These are phyloP conservation scores for Stomorhina lunata DNA, from an alignment of 2,888 invertebrate genomes.

Conservation along the genomic window DNA sequence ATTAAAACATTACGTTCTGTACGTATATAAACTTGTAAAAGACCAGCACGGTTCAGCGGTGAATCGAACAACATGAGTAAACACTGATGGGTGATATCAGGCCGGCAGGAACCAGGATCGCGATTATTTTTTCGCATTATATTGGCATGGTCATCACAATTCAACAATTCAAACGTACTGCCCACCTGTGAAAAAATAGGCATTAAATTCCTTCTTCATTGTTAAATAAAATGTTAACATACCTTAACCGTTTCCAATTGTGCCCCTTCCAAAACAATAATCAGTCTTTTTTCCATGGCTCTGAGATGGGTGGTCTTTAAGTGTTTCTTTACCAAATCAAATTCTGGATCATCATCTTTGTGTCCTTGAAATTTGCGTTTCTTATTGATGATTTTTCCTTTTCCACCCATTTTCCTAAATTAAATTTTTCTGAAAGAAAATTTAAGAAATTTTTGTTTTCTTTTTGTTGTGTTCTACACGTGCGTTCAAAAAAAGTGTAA, in stretches of 20 bases:
- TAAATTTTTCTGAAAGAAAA: neutral
- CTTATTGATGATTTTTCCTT: slow-evolving; percentile 75
- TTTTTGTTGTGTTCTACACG: slow-evolving; percentile 23
- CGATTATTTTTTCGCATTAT: slow-evolving; percentile 92
- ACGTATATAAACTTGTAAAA: slow-evolving; percentile 96
- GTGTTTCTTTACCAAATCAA: slow-evolving; percentile 89
- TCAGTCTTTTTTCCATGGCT: slow-evolving; percentile 93
- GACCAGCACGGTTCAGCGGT: slow-evolving; percentile 96
- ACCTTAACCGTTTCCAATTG: slow-evolving; percentile 98
- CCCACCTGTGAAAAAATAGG: slow-evolving; percentile 84
- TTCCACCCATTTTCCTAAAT: slow-evolving; percentile 73
- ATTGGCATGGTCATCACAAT: slow-evolving; percentile 94
- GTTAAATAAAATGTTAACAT: slow-evolving; percentile 65
- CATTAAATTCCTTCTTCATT: neutral
- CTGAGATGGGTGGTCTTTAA: slow-evolving; percentile 88
- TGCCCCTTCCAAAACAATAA: slow-evolving; percentile 95
- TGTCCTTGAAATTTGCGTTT: slow-evolving; percentile 76
- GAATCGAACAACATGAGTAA: slow-evolving; percentile 98
- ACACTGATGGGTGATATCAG: slow-evolving; percentile 99
- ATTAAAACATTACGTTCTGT: slow-evolving; percentile 96
- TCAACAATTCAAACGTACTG: slow-evolving; percentile 92
- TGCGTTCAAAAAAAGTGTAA: neutral
- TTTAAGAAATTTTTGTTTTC: neutral
- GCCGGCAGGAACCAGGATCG: slow-evolving; percentile 93
- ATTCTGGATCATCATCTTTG: slow-evolving; percentile 86